phyloP scores from a whole-genome alignment of 2,113 vertebrate species.

The Scatophagus argus region DNA sequence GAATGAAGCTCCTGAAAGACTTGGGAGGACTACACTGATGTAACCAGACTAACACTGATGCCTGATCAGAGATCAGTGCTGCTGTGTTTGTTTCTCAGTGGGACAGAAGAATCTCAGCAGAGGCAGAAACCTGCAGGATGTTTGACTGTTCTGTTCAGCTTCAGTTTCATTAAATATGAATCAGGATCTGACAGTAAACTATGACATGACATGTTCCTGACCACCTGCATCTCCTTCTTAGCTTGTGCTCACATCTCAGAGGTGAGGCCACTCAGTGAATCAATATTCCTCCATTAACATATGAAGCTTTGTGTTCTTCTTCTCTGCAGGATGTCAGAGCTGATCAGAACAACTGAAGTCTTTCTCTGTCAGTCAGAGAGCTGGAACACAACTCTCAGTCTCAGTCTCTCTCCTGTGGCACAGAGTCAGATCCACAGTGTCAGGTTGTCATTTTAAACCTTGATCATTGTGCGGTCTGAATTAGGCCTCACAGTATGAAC shows the following conservation, averaged over 20 bases:
- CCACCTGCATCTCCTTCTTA: too few relatives aligned
- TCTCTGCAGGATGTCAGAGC: background rate
- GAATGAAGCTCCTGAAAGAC: too few relatives aligned
- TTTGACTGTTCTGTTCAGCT: too few relatives aligned
- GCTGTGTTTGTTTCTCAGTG: background rate
- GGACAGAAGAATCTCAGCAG: background rate
- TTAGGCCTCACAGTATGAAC: background rate
- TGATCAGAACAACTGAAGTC: background rate
- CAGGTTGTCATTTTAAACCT: conserved; percentile 2
- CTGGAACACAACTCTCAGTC: background rate
- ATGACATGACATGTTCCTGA: too few relatives aligned
- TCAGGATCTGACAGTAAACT: too few relatives aligned
- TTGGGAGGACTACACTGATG: too few relatives aligned
- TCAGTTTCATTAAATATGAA: too few relatives aligned
- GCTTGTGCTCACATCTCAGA: background rate
- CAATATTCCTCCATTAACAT: background rate
- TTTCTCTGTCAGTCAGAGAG: conserved; percentile 4
- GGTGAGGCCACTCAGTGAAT: background rate
- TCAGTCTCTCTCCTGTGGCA: background rate
- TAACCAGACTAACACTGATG: background rate
- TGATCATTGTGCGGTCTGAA: background rate
- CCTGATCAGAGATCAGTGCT: background rate
- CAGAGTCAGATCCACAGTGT: conserved; percentile 2
- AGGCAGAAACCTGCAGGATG: background rate
- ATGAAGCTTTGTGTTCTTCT: background rate